Evolutionary conservation across 2,888 invertebrate genomes (phyloP), one percentile per base, ranked within the genome.

Genomic region (Aleiodes testaceus): DNA sequence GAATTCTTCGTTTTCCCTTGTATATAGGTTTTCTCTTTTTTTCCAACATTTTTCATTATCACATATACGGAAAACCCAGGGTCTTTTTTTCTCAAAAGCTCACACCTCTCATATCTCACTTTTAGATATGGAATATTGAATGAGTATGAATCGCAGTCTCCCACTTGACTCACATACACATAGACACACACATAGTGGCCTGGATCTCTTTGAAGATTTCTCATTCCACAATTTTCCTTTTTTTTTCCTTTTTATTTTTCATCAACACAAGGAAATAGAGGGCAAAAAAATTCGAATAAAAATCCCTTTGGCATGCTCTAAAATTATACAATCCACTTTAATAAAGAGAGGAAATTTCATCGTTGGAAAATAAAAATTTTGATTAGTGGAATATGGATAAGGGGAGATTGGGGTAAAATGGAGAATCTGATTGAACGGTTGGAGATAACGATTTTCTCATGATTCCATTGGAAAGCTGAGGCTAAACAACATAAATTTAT

Each of bases 51-150:
- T 30, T 30, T 36, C 36, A 36, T 36, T 36, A 36, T 36, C 36
- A 36, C 36, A 36, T 16, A 16, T 59, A 5, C 42, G 16, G 11
- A 59, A 59, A 59, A 59, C 59, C 4, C 18, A 0, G 26, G 30
- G 20, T 18, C 42, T 59, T 59, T 16, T 16, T 11, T 11, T 18
- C 36, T 36, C 36, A 36, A 36, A 59, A 42, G 59, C 16, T 16
- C 59, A 36, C 36, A 36, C 36, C 36, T 36, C 42, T 36, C 59
- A 59, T 42, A 59, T 59, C 59, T 14, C 55, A 59, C 42, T 26
- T 26, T 59, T 26, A 59, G 36, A 59, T 59, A 59, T 59, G 59
- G 36, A 59, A 59, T 59, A 59, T 59, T 59, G 36, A 59, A 42
- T 59, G 59, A 59, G 59, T 36, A 59, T 11, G 59, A 59, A 59